These are phyloP conservation scores for Heteropelma amictum DNA, from an alignment of 2,888 invertebrate genomes.

Conservation along the genomic window DNA sequence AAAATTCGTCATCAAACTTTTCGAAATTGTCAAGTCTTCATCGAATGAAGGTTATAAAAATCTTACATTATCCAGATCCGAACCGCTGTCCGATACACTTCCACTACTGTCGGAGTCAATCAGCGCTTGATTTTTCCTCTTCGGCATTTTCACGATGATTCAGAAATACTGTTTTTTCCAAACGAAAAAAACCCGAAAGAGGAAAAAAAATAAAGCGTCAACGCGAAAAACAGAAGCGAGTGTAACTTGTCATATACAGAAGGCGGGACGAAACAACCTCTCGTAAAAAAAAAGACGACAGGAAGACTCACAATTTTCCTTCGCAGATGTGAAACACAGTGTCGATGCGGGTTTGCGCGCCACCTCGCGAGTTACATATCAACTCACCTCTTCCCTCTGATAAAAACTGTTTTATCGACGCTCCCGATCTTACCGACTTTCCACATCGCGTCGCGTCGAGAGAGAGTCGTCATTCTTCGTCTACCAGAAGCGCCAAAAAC, in stretches of 20 bases:
- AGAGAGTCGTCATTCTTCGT: no score
- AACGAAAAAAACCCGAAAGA: conserved; percentile 1
- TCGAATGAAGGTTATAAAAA: conserved; percentile 61
- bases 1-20: not conserved
- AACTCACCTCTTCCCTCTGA: no score
- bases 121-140: conserved; percentile 89
- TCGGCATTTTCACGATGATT: conserved; percentile 83
- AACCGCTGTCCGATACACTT: conserved; percentile 84
- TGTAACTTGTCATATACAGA: conserved; percentile 60
- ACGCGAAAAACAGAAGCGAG: conserved; percentile 51
- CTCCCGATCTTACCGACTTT: no score
- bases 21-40: not conserved
- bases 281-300: conserved; percentile 20
- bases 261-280: conserved; percentile 26
- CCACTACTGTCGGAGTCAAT: conserved; percentile 90
- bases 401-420: no score
- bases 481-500: no score
- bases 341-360: not conserved
- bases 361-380: no score
- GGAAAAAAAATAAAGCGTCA: conserved; percentile 22
- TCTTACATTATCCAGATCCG: conserved; percentile 91
- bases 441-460: no score
- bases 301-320: conserved; percentile 29
- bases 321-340: not conserved
- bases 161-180: not conserved